Evolutionary conservation across 2,113 vertebrate species (phyloP), one percentile per base, ranked within the genome.

Genomic region (Alethe diademata): DNA sequence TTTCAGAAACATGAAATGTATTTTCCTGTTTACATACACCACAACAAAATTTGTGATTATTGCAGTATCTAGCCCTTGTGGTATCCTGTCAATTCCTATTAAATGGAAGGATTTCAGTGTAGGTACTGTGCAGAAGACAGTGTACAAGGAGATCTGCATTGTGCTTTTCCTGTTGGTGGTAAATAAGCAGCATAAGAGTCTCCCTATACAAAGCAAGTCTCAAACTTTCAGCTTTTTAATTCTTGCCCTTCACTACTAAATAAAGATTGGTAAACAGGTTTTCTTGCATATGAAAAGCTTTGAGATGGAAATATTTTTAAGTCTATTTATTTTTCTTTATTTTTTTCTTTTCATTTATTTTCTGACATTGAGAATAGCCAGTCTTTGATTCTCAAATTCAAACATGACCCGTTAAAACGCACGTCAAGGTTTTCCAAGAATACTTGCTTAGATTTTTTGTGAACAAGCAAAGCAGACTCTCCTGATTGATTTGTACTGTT

Each of bases 241-340:
- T 84, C 4, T 69, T 70, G 12, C 53, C 45, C 9, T 53, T 70
- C 20, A 58, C 9, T 73, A 53, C 16, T 31, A 42, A 61, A n/a
- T 7, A 65, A 38, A 54, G 24, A 26, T 17, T 78, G 24, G 2
- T 80, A 38, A 38, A 61, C 53, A 43, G 36, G 12, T 57, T 90
- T 88, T 35, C 53, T 38, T 83, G 16, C 16, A 23, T 4, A 17
- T 43, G 28, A 78, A 76, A 88, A 92, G 7, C 20, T 93, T 80
- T 61, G 50, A 65, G 33, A n/a, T 53, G 13, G 33, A 36, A 67
- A 65, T 61, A 56, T 43, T 79, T 53, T 47, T 25, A 40, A 45
- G 18, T 35, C 4, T 33, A 4, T 16, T 24, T 51, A 0, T 1
- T 17, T 28, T 28, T 12, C 12, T 47, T 23, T 18, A 36, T n/a